A percentile compares a stretch with the other conserved stretches of the same genome.
Evolutionary conservation across 2,888 invertebrate species (phyloP).

Genomic region (Liopterus haemorrhoidalis): DNA sequence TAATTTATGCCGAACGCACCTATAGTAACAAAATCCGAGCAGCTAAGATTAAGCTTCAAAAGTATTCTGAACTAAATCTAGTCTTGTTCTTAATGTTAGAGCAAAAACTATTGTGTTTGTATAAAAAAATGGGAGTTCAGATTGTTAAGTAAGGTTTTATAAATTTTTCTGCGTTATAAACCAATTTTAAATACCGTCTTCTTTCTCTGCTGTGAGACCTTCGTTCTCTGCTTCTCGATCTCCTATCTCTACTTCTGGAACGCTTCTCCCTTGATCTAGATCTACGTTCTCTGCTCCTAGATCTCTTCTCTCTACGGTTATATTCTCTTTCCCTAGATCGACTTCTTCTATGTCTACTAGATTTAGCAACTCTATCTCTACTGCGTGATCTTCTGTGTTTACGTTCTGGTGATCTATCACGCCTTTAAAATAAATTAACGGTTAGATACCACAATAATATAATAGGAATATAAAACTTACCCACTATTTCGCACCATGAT

Average conservation of each 20-base stretch:
- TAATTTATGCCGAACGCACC: no score
- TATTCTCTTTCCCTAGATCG: conserved; percentile 61
- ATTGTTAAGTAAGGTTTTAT: no score
- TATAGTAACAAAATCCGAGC: no score
- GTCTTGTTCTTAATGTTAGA: no score
- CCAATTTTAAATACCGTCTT: conserved; percentile 29
- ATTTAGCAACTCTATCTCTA: conserved; percentile 44
- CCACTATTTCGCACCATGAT: conserved; percentile 25
- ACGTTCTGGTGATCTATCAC: conserved; percentile 37
- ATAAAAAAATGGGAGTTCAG: no score
- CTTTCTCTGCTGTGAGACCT: conserved; percentile 36
- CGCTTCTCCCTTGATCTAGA: conserved; percentile 38
- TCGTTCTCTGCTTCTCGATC: conserved; percentile 37
- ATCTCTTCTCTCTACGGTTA: conserved; percentile 35
- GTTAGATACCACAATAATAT: conserved; percentile 17
- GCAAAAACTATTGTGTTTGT: no score
- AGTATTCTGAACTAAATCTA: no score
- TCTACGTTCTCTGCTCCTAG: conserved; percentile 34
- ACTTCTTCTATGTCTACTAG: conserved; percentile 58
- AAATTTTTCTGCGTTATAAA: conserved; percentile 36
- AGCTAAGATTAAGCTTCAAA: no score
- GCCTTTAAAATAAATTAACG: conserved; percentile 21
- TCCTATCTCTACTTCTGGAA: conserved; percentile 43
- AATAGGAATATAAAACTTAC: conserved; percentile 18
- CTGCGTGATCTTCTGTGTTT: conserved; percentile 39